Percentiles rank a stretch among this genome's conserved stretches.
Evolutionary conservation across 35 echinoderm and acorn worm species (phyloP).

Genomic region (Ptychodera flava): DNA sequence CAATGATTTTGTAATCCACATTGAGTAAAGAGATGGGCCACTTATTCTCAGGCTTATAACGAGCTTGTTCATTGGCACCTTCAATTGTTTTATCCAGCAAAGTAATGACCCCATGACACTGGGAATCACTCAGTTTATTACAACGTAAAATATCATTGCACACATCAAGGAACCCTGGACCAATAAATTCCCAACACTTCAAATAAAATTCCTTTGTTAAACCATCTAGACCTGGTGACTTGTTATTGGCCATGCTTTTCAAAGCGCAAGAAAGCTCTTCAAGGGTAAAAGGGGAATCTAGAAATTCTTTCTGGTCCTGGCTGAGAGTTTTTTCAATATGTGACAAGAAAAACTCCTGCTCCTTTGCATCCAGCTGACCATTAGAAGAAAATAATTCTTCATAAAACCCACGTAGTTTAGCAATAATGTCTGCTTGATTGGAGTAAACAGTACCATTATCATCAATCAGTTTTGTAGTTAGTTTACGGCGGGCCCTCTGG

Average conservation of each 20-base stretch:
- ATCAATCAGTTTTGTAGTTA: not conserved
- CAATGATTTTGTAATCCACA: not conserved
- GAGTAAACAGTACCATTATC: not conserved
- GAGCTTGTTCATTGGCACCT: not conserved
- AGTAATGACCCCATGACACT: slow-evolving; percentile 23
- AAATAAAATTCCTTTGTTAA: slow-evolving; percentile 43
- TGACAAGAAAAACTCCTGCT: not conserved
- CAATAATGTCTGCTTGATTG: not conserved
- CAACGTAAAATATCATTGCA: slow-evolving; percentile 12
- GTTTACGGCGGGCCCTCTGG: not conserved
- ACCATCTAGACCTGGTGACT: slow-evolving; percentile 52
- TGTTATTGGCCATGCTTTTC: slow-evolving; percentile 8
- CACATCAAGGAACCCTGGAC: slow-evolving; percentile 21
- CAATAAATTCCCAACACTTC: slow-evolving; percentile 21
- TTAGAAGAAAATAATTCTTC: not conserved
- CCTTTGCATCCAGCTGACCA: not conserved
- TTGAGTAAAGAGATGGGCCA: not conserved
- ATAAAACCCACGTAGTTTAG: not conserved
- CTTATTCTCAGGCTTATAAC: not conserved
- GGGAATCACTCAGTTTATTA: slow-evolving; percentile 3
- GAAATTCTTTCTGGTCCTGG: not conserved
- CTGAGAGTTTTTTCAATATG: not conserved
- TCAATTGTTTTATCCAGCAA: not conserved
- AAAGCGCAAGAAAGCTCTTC: not conserved
- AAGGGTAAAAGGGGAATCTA: not conserved